Base-by-base conservation (phyloP, 2,797 vertebrate genomes). In the Anas georgica region DNA sequence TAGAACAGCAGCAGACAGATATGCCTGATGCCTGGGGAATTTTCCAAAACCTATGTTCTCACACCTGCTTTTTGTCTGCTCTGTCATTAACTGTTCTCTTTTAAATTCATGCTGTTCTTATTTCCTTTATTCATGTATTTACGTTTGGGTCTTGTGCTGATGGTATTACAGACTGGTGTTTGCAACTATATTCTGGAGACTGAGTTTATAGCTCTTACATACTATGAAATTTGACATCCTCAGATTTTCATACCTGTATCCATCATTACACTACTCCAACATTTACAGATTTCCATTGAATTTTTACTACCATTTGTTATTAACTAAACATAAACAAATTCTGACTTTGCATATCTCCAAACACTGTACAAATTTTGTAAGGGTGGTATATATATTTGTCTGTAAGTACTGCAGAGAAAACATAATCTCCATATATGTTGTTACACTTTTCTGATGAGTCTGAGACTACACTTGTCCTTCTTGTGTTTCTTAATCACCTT, bases 301-400 rank as follows among this genome's bases (percentile, higher is more conserved):
- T 55, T 64, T 52, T 75, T 84, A 17, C 9, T 60, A 37, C 5
- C 7, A 6, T 0, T 83, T 81, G 17, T 8, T 45, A 10, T n/a
- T 64, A 54, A 6, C 22, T 60, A 52, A 84, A 45, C 5, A 29
- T 29, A 28, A n/a, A 48, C 17, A 14, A 15, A 75, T 52, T 6
- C 28, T 35, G 9, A 8, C 10, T 68, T 56, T 8, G 15, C 35
- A 2, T 48, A 60, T 4, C n/a, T 83, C 20, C 66, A 39, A 84
- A n/a, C 4, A 9, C 12, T 20, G 4, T 72, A 21, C 1, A 8
- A 1, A 0, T 46, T 45, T 9, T 22, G 10, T 59, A 55, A 82
- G 12, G 5, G 69, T 45, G 29, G 10, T 8, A 3, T 26, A 37
- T 5, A 1, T 33, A 9, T 66, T 88, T 2, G 0, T 13, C 10